phyloP scores from a whole-genome alignment of 2,113 vertebrate species.

The Calonectris borealis region DNA sequence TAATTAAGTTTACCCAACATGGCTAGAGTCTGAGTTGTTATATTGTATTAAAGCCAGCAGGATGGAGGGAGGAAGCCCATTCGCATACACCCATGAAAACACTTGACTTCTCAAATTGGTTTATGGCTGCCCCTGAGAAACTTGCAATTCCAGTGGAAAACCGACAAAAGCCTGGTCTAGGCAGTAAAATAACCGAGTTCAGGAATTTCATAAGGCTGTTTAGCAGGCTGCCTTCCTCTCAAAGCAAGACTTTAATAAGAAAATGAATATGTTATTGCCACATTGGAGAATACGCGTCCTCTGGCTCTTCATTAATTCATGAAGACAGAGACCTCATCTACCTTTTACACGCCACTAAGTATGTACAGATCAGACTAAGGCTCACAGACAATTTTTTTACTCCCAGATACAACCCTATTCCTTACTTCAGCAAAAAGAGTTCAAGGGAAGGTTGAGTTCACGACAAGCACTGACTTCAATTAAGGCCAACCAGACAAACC shows the following conservation, averaged over 20 bases:
- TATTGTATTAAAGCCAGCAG: background rate
- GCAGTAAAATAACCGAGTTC: background rate
- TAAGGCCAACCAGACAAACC: background rate
- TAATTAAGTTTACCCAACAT: constrained; percentile 54
- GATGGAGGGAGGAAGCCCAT: background rate
- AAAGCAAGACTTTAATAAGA: background rate
- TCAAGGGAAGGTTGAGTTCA: background rate
- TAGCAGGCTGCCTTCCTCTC: background rate
- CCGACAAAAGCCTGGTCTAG: background rate
- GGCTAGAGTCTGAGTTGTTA: background rate
- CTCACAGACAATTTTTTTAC: background rate
- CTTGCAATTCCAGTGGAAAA: background rate
- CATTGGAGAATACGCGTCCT: accelerated
- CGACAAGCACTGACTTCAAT: background rate
- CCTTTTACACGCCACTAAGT: background rate
- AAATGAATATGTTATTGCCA: background rate
- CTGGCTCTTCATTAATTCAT: background rate
- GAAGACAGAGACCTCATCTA: background rate
- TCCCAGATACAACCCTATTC: background rate
- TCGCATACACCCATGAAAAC: background rate
- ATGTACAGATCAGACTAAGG: background rate
- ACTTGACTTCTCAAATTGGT: background rate
- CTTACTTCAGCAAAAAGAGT: background rate
- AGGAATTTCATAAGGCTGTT: background rate
- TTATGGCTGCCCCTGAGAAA: background rate